Conservation (phyloP, 2,888 invertebrate species). For the Omphaloscelis lunosa region DNA sequence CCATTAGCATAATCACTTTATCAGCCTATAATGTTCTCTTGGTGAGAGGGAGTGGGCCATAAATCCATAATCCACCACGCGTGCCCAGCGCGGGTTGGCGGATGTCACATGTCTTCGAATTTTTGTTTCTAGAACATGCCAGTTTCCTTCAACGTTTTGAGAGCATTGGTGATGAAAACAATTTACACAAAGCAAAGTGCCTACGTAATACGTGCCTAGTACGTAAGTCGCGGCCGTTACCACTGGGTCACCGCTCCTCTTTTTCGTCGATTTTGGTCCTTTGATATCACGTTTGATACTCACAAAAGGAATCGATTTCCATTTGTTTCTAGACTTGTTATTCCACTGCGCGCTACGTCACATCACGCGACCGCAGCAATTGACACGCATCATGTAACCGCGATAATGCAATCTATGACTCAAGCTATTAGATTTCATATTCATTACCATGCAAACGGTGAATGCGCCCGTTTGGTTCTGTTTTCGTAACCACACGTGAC, state of each 20-base stretch:
- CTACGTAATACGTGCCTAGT: no score
- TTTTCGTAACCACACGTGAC: conserved; percentile 67
- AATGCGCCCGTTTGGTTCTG: conserved; percentile 51
- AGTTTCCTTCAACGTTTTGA: no score
- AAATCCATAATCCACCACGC: no score
- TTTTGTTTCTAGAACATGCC: no score
- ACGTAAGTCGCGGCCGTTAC: no score
- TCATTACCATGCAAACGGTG: conserved; percentile 32
- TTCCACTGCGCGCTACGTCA: conserved; percentile 52
- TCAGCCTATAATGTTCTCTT: no score
- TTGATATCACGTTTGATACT: background rate
- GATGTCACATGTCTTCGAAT: no score
- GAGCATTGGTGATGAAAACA: no score
- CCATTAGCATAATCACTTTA: background rate
- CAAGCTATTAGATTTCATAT: conserved; percentile 54
- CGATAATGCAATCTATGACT: conserved; percentile 53
- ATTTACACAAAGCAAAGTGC: no score
- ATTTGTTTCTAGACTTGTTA: conserved; percentile 24
- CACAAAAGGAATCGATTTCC: conserved; percentile 1
- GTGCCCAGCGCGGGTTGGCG: no score
- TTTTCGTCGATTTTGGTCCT: background rate
- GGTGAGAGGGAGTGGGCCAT: no score
- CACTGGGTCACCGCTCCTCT: no score
- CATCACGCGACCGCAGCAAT: conserved; percentile 53
- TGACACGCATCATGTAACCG: conserved; percentile 16